These are phyloP conservation scores for Andrena haemorrhoa DNA, from an alignment of 2,888 invertebrate species.

Conservation along the genomic window DNA sequence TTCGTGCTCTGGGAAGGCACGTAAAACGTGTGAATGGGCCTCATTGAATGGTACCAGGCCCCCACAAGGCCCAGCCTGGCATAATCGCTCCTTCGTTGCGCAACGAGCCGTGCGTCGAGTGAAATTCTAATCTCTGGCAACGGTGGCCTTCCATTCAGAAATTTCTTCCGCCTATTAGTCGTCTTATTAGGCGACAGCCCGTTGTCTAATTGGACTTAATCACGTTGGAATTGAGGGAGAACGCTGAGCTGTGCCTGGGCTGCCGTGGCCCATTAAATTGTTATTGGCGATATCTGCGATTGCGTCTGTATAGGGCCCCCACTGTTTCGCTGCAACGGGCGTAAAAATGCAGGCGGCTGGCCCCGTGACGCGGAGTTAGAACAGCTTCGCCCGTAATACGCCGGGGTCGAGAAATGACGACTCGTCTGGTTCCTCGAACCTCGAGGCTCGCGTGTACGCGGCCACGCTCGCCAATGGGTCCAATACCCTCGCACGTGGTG, in stretches of 20 bases:
- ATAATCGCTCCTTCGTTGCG: conserved; percentile 16
- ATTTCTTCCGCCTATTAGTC: conserved; percentile 25
- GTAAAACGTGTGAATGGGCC: not conserved
- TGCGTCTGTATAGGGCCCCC: not conserved
- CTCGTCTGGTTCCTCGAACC: conserved; percentile 62
- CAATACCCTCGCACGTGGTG: conserved; percentile 56
- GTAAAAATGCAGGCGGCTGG: conserved; percentile 48
- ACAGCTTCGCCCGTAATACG: conserved; percentile 53
- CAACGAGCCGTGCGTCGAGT: not conserved
- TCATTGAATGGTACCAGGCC: conserved; percentile 22
- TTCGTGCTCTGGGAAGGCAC: not conserved
- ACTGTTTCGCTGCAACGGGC: conserved; percentile 22
- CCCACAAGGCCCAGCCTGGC: not conserved
- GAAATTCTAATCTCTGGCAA: conserved; percentile 17
- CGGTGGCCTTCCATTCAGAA: conserved; percentile 20
- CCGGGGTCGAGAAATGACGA: conserved; percentile 45
- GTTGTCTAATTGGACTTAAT: conserved; percentile 43
- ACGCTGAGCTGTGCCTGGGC: not conserved
- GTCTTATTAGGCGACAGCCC: conserved; percentile 13
- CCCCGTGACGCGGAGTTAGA: conserved; percentile 45
- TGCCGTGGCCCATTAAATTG: conserved; percentile 38
- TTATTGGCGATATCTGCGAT: conserved; percentile 31
- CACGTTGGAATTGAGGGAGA: conserved; percentile 5
- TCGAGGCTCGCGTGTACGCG: conserved; percentile 42
- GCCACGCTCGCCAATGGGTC: conserved; percentile 42